Evolutionary conservation across 1,140 invertebrate species (phyloP).

Genomic region (Stegodyphus mimosarum): DNA sequence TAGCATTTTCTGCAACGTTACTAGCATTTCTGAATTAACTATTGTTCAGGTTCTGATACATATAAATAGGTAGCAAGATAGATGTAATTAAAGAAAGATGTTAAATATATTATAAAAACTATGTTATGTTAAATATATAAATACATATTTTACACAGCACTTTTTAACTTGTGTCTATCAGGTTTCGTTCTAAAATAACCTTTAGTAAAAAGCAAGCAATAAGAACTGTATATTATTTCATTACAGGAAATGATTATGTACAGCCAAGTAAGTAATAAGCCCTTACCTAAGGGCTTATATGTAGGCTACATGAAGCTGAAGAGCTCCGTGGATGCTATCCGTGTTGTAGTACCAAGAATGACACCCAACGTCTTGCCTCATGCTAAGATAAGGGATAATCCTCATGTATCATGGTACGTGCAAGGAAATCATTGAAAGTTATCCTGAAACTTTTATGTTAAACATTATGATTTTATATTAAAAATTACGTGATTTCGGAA

Average conservation of each 20-base stretch:
- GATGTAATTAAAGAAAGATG: too few species aligned
- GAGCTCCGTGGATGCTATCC: conserved; percentile 92
- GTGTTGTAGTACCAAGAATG: conserved; percentile 90
- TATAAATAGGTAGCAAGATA: too few species aligned
- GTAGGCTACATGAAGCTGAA: conserved; percentile 95
- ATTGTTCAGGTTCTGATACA: too few species aligned
- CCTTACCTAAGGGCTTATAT: conserved; percentile 87
- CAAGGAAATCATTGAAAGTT: not conserved
- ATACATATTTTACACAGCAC: too few species aligned
- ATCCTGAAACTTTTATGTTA: not conserved
- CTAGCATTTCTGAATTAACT: too few species aligned
- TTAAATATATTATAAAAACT: too few species aligned
- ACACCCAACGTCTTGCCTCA: conserved; percentile 93
- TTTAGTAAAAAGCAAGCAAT: too few species aligned
- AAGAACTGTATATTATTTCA: not conserved
- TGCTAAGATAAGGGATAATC: conserved; percentile 91
- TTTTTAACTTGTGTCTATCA: too few species aligned
- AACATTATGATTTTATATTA: not conserved
- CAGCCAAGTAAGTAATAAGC: conserved; percentile 86
- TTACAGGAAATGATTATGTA: conserved; percentile 88
- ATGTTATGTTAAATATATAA: too few species aligned
- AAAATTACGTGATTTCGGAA: not conserved
- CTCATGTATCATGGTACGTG: conserved; percentile 91
- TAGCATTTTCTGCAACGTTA: too few species aligned
- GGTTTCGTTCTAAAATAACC: too few species aligned